Evolutionary conservation across 2,888 invertebrate species (phyloP).

Genomic region (Lissonota sp.): DNA sequence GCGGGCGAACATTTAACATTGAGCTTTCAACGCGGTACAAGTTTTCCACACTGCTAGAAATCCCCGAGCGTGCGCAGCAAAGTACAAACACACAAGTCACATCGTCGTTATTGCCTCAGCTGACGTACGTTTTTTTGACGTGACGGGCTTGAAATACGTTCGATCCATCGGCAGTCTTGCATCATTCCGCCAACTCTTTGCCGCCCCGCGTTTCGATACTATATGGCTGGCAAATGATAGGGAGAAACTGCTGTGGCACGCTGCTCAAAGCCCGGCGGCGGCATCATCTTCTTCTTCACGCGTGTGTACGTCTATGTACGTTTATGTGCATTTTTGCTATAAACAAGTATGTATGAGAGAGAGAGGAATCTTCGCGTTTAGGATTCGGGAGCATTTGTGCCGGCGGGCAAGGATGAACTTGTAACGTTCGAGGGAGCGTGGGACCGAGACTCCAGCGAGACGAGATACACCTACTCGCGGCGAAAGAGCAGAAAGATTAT

Average conservation of each 20-base stretch:
- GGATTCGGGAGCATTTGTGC: slow-evolving; percentile 67
- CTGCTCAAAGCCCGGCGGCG: slow-evolving; percentile 45
- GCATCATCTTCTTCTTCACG: slow-evolving; percentile 36
- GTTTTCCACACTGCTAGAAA: no score
- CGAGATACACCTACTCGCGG: slow-evolving; percentile 1
- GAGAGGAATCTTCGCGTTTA: slow-evolving; percentile 60
- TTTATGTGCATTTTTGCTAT: slow-evolving; percentile 43
- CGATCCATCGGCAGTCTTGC: slow-evolving; percentile 1
- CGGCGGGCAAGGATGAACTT: slow-evolving; percentile 74
- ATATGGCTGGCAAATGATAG: slow-evolving; percentile 57
- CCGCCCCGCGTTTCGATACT: slow-evolving; percentile 27
- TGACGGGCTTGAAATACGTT: slow-evolving; percentile 49
- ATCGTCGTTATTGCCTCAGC: no score
- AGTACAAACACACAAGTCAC: no score
- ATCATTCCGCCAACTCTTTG: slow-evolving; percentile 13
- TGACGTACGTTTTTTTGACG: slow-evolving; percentile 13
- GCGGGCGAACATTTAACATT: no score
- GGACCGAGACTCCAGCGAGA: slow-evolving; percentile 67
- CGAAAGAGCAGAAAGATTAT: no score
- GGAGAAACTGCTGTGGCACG: slow-evolving; percentile 55
- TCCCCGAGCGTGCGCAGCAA: no score
- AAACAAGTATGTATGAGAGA: slow-evolving; percentile 44
- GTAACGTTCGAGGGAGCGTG: slow-evolving; percentile 74
- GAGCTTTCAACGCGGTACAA: no score
- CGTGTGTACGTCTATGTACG: slow-evolving; percentile 10